Evolutionary conservation across 2,797 vertebrate genomes (phyloP).

Genomic region (Remorina albescens): DNA sequence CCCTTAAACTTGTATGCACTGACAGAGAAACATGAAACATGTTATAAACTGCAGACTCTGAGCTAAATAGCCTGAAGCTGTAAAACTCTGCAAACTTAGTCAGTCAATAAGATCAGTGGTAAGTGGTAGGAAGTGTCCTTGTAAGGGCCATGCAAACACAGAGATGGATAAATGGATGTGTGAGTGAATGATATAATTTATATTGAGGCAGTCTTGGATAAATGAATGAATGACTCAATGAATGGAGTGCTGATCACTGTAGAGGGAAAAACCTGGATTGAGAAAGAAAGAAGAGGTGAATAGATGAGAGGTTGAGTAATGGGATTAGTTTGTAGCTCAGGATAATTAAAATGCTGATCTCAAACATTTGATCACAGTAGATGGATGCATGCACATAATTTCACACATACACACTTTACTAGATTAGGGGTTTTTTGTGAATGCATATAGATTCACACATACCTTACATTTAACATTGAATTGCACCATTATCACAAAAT

Average conservation of each 20-base stretch:
- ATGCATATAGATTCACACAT: slow-evolving; percentile 27
- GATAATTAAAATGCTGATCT: slow-evolving; percentile 65
- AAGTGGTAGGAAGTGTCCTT: slow-evolving; percentile 48
- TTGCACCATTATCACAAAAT: background rate
- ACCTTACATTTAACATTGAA: background rate
- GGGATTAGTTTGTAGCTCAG: slow-evolving; percentile 68
- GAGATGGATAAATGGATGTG: slow-evolving; percentile 64
- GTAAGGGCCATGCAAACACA: slow-evolving; percentile 48
- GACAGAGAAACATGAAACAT: background rate
- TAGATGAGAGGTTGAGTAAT: slow-evolving; percentile 63
- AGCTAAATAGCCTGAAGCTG: slow-evolving; percentile 14
- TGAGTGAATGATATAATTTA: slow-evolving; percentile 66
- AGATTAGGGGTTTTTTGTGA: background rate
- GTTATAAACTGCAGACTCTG: background rate
- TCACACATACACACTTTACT: slow-evolving; percentile 18
- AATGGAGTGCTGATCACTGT: slow-evolving; percentile 71
- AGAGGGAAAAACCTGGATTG: slow-evolving; percentile 59
- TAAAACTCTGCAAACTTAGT: slow-evolving; percentile 40
- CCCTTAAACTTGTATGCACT: background rate
- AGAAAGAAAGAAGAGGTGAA: slow-evolving; percentile 43
- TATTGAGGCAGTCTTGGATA: slow-evolving; percentile 57
- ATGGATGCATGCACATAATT: slow-evolving; percentile 28
- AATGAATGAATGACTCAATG: slow-evolving; percentile 77
- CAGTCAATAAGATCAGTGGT: slow-evolving; percentile 41
- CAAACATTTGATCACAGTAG: slow-evolving; percentile 65